Conservation (phyloP, 2,888 invertebrate species). For the Bugulina stolonifera region DNA sequence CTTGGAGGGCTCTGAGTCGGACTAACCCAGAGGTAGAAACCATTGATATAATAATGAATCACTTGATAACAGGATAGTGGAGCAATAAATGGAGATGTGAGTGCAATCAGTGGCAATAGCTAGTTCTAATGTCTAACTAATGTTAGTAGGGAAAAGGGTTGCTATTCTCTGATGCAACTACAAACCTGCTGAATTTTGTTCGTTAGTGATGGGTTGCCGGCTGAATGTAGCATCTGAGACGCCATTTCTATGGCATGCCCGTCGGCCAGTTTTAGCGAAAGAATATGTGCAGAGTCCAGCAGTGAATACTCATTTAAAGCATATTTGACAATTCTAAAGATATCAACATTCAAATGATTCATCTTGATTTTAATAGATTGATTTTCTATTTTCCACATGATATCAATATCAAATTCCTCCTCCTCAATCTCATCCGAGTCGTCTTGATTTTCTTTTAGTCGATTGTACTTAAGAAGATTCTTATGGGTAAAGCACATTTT, state of each 20-base stretch:
- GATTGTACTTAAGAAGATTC: neutral
- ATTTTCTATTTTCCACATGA: neutral
- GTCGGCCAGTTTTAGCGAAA: neutral
- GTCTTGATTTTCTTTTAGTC: neutral
- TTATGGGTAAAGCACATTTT: neutral
- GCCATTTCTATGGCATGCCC: neutral
- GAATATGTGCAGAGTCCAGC: neutral
- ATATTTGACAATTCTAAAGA: neutral
- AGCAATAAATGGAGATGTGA: too few relatives aligned
- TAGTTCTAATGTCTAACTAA: too few relatives aligned
- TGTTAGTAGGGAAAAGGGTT: too few relatives aligned
- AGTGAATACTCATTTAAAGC: neutral
- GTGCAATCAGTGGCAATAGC: too few relatives aligned
- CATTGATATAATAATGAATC: too few relatives aligned
- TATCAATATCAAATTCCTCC: neutral
- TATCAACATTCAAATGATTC: neutral
- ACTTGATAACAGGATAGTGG: too few relatives aligned
- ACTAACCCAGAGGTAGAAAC: too few relatives aligned
- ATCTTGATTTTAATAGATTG: neutral
- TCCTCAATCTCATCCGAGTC: neutral
- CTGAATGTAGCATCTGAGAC: neutral
- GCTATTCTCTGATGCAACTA: too few relatives aligned
- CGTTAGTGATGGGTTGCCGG: neutral
- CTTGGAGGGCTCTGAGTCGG: too few relatives aligned
- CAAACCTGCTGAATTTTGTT: neutral